Evolutionary conservation across 1,140 invertebrate species (phyloP).

Genomic region (Whitmania pigra): DNA sequence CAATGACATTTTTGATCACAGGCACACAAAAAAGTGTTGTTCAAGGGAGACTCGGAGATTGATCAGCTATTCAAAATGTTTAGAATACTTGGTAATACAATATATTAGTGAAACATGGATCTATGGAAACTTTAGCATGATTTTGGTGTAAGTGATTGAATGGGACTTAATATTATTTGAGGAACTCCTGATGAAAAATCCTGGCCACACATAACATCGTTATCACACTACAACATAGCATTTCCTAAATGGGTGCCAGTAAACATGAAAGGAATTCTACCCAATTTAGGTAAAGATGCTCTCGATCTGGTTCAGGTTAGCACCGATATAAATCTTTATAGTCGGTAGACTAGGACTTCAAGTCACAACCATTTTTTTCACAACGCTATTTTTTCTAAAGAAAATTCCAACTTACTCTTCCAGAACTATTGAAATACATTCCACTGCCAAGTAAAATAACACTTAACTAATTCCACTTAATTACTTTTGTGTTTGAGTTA

Average conservation of each 20-base stretch:
- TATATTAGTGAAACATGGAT: not conserved
- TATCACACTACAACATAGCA: constrained; percentile 41
- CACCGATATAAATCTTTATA: not conserved
- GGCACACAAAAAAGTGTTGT: constrained; percentile 50
- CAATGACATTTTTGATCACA: not conserved
- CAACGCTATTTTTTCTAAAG: not conserved
- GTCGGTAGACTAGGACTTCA: not conserved
- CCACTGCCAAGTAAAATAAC: not conserved
- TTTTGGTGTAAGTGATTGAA: too few relatives aligned
- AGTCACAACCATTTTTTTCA: too few relatives aligned
- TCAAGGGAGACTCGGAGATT: constrained; percentile 45
- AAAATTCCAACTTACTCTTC: not conserved
- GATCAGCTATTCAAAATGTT: constrained; percentile 44
- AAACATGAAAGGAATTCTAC: constrained; percentile 30
- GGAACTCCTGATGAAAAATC: constrained; percentile 42
- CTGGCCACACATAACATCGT: constrained; percentile 40
- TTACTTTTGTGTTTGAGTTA: too few relatives aligned
- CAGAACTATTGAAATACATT: not conserved
- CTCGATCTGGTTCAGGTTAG: constrained; percentile 34
- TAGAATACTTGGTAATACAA: constrained; percentile 35
- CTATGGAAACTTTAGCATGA: not conserved
- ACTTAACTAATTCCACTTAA: too few relatives aligned
- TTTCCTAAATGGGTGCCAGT: constrained; percentile 41
- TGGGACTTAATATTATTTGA: constrained; percentile 14
- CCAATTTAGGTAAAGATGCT: constrained; percentile 32